Evolutionary conservation across 2,797 vertebrate species (phyloP).

Genomic region (Kryptopterus vitreolus): DNA sequence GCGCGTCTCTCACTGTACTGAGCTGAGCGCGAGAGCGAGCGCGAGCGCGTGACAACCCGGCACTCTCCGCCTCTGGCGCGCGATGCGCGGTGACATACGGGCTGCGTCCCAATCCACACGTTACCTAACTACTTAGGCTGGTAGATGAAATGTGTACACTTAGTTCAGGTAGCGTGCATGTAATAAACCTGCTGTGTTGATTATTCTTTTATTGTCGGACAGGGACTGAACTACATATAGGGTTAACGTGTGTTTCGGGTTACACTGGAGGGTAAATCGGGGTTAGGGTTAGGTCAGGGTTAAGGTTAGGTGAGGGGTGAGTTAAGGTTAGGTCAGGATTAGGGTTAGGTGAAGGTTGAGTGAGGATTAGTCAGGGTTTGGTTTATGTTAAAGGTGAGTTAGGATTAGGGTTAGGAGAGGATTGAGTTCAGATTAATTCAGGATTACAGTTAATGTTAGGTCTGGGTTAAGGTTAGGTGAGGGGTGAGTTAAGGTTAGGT

Average conservation of each 20-base stretch:
- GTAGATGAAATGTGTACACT: not conserved
- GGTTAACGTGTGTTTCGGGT: not conserved
- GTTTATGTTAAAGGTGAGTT: not conserved
- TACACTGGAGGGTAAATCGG: not conserved
- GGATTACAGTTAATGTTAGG: not conserved
- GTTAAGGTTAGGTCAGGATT: not conserved
- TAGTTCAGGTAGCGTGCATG: not conserved
- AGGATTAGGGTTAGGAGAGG: not conserved
- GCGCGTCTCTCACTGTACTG: slow-evolving; percentile 13
- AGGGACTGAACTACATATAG: not conserved
- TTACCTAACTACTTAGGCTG: not conserved
- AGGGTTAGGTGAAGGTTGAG: not conserved
- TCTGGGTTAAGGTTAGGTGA: no score
- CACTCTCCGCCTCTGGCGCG: slow-evolving; percentile 33
- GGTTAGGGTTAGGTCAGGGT: not conserved
- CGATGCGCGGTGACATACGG: slow-evolving; percentile 19
- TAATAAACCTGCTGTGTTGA: not conserved
- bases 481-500: not conserved
- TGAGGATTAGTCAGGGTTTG: not conserved
- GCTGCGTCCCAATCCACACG: slow-evolving; percentile 30
- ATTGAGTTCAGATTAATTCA: not conserved
- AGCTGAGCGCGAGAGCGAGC: slow-evolving; percentile 24
- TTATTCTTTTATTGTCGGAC: not conserved
- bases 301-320: not conserved
- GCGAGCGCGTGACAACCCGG: slow-evolving; percentile 39